Conservation (phyloP, 2,888 invertebrate species). For the Camptogramma bilineatum region DNA sequence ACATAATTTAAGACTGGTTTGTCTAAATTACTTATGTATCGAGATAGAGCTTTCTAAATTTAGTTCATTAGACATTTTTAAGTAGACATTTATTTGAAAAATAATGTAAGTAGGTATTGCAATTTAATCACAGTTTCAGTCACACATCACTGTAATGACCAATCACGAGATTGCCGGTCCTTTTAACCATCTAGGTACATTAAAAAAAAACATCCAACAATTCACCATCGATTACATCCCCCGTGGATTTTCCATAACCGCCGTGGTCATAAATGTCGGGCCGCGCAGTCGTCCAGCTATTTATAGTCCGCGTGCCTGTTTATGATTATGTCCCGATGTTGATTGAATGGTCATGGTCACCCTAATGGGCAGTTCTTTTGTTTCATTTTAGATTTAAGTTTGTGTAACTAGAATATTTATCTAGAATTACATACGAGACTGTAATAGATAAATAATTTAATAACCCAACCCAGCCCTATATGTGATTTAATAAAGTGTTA, state of each 20-base stretch:
- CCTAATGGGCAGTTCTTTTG: constrained; percentile 54
- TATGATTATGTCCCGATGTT: constrained; percentile 82
- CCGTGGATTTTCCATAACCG: constrained; percentile 76
- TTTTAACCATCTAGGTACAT: constrained; percentile 22
- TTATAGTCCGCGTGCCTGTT: constrained; percentile 75
- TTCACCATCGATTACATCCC: constrained; percentile 71
- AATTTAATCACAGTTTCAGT: too few species aligned
- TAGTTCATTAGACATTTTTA: too few species aligned
- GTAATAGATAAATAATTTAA: too few species aligned
- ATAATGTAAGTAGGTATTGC: too few species aligned
- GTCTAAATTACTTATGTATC: too few species aligned
- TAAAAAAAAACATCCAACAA: constrained; percentile 51
- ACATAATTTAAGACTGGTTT: too few species aligned
- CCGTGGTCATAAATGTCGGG: constrained; percentile 46
- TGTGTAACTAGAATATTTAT: too few species aligned
- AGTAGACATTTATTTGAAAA: too few species aligned
- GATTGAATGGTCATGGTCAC: constrained; percentile 81
- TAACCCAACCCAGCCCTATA: too few species aligned
- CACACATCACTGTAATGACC: constrained; percentile 4
- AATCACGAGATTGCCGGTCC: constrained; percentile 18
- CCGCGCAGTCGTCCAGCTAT: constrained; percentile 62
- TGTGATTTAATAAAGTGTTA: not conserved
- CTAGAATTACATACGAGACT: too few species aligned
- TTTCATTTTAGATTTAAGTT: constrained; percentile 23
- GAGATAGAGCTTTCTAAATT: too few species aligned